These are phyloP conservation scores for Eospalax fontanierii DNA, from an alignment of 2,797 vertebrate species.

Conservation along the genomic window DNA sequence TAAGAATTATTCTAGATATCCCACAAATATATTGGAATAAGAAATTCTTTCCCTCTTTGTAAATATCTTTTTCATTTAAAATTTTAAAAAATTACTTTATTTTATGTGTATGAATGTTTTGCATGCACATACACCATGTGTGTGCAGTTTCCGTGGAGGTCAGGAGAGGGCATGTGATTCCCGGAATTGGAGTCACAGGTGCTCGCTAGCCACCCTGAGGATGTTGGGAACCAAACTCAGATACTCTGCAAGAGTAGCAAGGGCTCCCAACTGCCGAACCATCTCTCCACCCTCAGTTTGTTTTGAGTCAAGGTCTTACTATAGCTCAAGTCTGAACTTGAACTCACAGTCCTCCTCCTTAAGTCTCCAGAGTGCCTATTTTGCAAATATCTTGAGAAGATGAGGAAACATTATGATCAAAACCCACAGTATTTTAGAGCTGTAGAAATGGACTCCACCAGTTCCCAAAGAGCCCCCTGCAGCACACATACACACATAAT, in stretches of 20 bases:
- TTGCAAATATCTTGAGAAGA: constrained; percentile 41
- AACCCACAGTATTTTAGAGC: constrained; percentile 19
- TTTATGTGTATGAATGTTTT: too few species aligned
- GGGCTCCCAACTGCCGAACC: too few species aligned
- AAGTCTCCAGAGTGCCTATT: not conserved
- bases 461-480: not conserved
- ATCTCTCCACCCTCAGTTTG: not conserved
- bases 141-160: too few species aligned
- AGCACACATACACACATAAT: not conserved
- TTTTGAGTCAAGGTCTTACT: not conserved
- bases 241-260: too few species aligned
- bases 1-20: not conserved
- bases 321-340: not conserved
- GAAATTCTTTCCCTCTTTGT: not conserved
- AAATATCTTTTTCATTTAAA: constrained; percentile 38
- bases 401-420: constrained; percentile 58
- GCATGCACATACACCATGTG: too few species aligned
- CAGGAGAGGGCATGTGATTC: too few species aligned
- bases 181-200: too few species aligned
- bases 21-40: constrained; percentile 50
- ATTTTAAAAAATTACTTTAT: too few species aligned
- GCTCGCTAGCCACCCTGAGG: too few species aligned
- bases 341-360: not conserved
- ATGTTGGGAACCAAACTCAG: too few species aligned
- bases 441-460: not conserved